Base-by-base conservation (phyloP, 2,797 vertebrate genomes). In the Caiman crocodilus region DNA sequence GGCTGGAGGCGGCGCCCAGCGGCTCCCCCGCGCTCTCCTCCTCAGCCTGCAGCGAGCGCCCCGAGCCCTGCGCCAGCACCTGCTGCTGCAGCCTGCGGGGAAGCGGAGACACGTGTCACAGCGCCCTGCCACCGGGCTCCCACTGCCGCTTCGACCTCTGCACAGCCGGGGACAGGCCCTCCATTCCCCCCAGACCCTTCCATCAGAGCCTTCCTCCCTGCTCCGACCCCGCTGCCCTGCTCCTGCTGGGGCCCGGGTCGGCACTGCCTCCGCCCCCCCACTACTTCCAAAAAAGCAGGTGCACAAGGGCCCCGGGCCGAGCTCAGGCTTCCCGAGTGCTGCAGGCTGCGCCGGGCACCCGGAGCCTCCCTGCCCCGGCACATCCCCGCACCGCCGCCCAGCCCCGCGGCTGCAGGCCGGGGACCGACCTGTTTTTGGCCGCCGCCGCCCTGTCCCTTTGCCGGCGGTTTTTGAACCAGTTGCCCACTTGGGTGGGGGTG, bases 381-480 rank as follows among this genome's bases (percentile, higher is more conserved):
- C 69, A 21, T n/a, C 2, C 30, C n/a, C 30, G 12, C 73, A 81
- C 56, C 12, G 8, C 28, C 14, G 30, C 28, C 5, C 8, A 13
- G 58, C 14, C 20, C 42, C 28, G 8, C 26, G 28, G 21, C 57
- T 30, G 50, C 76, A 59, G 20, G 60, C 55, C 13, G 17, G 55
- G 14, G 10, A 97, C 98, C 95, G 97, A 99, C 99, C 99, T 99
- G 98, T 99, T 99, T 97, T 99, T 99, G 42, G 99, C 99, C 55
- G 99, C 99, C 76, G 99, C 99, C 6, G 99, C 99, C 97, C 99
- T 98, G 98, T 99, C 99, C 97, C 99, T 99, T 98, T 99, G 99
- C 98, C 99, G 98, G 92, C 99, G 99, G 88, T 99, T 99, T 98
- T 99, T 99, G 98, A 99, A 99, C 99, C 99, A 99, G 98, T 99